Conservation (phyloP, 2,113 vertebrate species). For the Shinisaurus crocodilurus region DNA sequence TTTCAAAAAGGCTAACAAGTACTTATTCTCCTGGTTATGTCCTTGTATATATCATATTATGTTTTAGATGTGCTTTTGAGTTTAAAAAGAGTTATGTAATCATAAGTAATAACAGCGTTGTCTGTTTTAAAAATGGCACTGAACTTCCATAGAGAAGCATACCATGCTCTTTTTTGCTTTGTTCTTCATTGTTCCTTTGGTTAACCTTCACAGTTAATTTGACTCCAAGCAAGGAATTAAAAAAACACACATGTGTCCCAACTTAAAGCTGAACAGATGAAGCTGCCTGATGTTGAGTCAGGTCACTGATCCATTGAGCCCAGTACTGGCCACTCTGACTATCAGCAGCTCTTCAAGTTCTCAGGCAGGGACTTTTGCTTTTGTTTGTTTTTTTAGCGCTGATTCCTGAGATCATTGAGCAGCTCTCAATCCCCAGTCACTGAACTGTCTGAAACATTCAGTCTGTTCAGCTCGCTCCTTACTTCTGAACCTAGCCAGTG, state of each 20-base stretch:
- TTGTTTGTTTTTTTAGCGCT: too few species aligned
- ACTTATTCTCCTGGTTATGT: neutral
- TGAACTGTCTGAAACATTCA: neutral
- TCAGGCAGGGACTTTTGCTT: neutral
- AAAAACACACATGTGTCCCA: neutral
- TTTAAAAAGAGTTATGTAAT: neutral
- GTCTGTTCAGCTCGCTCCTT: neutral
- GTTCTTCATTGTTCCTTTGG: neutral
- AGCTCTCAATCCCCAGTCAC: neutral
- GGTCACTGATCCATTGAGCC: neutral
- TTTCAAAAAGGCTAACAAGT: neutral
- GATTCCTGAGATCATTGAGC: neutral
- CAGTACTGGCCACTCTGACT: neutral
- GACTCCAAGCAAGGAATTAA: neutral
- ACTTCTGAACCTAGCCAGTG: fast-evolving
- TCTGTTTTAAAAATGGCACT: neutral
- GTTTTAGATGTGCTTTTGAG: neutral
- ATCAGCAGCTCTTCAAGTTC: neutral
- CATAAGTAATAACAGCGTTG: neutral
- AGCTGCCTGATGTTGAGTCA: neutral
- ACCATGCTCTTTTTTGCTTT: neutral
- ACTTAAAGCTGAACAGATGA: neutral
- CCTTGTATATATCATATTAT: neutral
- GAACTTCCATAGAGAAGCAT: neutral
- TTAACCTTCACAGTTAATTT: neutral